Conservation (phyloP, 2,797 vertebrate species). For the Scleropages formosus region DNA sequence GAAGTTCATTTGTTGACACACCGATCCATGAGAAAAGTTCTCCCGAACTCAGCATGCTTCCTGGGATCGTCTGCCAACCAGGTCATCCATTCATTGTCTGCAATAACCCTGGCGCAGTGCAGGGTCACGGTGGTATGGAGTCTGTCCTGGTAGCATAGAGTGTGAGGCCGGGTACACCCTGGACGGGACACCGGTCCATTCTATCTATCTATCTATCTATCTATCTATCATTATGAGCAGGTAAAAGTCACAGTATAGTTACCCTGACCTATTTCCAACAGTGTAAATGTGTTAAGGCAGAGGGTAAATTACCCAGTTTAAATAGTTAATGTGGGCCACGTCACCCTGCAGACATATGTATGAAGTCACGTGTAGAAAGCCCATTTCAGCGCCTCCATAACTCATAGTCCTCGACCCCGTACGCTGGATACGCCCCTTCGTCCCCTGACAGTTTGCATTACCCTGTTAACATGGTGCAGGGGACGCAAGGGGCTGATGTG, state of each 20-base stretch:
- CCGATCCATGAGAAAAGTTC: too few species aligned
- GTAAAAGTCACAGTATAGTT: conserved; percentile 26
- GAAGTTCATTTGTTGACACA: too few species aligned
- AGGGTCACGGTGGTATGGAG: too few species aligned
- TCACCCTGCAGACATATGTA: background rate
- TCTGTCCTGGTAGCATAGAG: too few species aligned
- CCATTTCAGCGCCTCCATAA: background rate
- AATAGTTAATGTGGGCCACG: background rate
- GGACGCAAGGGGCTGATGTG: background rate
- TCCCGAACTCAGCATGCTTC: too few species aligned
- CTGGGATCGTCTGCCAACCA: too few species aligned
- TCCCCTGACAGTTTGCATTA: background rate
- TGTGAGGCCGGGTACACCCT: too few species aligned
- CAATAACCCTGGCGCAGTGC: too few species aligned
- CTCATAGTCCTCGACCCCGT: background rate
- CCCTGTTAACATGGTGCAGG: background rate
- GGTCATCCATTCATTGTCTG: too few species aligned
- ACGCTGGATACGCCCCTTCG: conserved; percentile 29
- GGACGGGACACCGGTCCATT: too few species aligned
- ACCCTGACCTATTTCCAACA: background rate
- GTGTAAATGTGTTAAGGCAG: background rate
- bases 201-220: too few species aligned
- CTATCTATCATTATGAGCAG: too few species aligned
- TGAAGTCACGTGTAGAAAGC: background rate
- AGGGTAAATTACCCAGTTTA: background rate